Evolutionary conservation across 2,797 vertebrate species (phyloP).

Genomic region (Prionace glauca): DNA sequence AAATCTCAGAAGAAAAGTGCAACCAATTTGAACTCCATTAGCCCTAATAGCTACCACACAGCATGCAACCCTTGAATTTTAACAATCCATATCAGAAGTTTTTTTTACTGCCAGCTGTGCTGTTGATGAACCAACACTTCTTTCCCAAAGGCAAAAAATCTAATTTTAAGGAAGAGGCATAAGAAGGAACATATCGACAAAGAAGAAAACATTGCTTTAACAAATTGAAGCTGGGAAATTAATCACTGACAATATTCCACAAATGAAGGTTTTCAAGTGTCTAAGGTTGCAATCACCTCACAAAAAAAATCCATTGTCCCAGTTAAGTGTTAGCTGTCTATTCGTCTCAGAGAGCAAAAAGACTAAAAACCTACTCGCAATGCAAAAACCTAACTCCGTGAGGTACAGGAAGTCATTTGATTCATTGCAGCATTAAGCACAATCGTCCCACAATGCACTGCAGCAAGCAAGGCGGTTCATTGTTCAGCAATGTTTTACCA

Average conservation of each 20-base stretch:
- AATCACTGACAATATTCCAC: neutral
- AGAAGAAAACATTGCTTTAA: constrained; percentile 44
- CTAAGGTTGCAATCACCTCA: neutral
- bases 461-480: no score
- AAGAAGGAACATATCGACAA: neutral
- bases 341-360: neutral
- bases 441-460: neutral
- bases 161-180: neutral
- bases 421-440: neutral
- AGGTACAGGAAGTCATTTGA: neutral
- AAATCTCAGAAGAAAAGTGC: constrained; percentile 39
- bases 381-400: neutral
- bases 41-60: neutral
- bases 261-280: neutral
- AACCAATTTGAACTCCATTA: constrained; percentile 22
- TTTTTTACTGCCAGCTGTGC: neutral
- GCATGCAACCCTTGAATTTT: neutral
- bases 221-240: constrained; percentile 40
- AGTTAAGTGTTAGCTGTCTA: neutral
- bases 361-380: neutral
- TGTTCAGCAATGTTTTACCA: neutral
- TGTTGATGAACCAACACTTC: neutral
- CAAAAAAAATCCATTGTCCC: no score
- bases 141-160: constrained; percentile 2
- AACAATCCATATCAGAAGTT: neutral